Evolutionary conservation across 2,888 invertebrate genomes (phyloP), one percentile per base, ranked within the genome.

Genomic region (Cryptus armator): DNA sequence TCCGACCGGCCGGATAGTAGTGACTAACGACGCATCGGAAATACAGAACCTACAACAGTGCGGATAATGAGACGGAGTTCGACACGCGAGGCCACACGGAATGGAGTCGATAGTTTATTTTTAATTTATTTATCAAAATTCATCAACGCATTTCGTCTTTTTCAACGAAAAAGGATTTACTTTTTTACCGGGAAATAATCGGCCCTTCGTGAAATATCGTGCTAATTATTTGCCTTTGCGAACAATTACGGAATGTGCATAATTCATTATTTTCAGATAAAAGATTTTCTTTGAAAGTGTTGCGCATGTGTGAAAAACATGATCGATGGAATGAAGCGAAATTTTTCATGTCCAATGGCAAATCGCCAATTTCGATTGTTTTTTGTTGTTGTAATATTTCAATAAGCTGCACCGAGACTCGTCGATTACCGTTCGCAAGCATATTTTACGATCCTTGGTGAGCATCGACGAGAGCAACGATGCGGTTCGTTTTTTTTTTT

Each of bases 1-100:
- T 43, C 32, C 75, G 46, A 19, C 16, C 62, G 62, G 59, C 46
- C 32, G 64, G 75, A 75, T 75, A 44, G 74, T n/a, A 44, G 74
- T 67, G 80, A 72, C 59, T 71, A 74, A 81, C 67, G 74, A 67
- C 46, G 67, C 80, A 74, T 67, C 74, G 74, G 24, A 9, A 46
- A 74, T 67, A 64, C 72, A 24, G 24, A 24, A 24, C 24, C 3
- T 16, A 24, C 32, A 24, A 46, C 46, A 32, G 56, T 43, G 51
- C 6, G 6, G 48, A 75, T 74, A 72, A 59, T n/a, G 75, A 66
- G 64, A 48, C 24, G 29, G 37, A 29, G 48, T 37, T 75, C 64
- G 75, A 75, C 75, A 75, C 75, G 75, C 75, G 64, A 75, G 62
- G 64, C 32, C 19, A 6, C 64, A 29, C 16, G 12, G 32, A 48